These are phyloP conservation scores for Strongylocentrotus purpuratus DNA, from an alignment of 35 echinoderm and acorn worm species.

Conservation along the genomic window DNA sequence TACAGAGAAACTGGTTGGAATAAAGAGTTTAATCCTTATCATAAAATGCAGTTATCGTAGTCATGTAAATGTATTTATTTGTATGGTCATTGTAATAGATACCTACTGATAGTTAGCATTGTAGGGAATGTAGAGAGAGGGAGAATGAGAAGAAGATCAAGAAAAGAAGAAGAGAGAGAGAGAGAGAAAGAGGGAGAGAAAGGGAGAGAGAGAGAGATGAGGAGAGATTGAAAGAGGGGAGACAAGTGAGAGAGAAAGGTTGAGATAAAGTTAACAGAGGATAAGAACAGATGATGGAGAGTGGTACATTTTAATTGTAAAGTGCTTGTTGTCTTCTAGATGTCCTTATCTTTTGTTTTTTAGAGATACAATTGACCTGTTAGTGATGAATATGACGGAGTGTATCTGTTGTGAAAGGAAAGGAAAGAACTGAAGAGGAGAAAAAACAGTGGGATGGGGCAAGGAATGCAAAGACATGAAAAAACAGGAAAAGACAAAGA, in stretches of 20 bases:
- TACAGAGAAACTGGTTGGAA: neutral
- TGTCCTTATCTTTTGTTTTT: no score
- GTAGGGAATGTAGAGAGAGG: no score
- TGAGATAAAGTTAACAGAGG: neutral
- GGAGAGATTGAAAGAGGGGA: neutral
- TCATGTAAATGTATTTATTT: neutral
- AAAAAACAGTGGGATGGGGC: no score
- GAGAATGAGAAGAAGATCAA: neutral
- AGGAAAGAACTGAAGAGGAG: no score
- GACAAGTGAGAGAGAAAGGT: neutral
- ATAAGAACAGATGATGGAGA: neutral
- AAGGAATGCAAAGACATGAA: no score
- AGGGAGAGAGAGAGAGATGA: neutral
- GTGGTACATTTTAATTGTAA: no score
- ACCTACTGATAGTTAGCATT: no score
- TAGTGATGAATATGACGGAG: no score
- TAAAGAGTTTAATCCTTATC: slow-evolving; percentile 13
- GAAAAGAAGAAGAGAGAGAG: neutral
- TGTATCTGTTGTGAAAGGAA: no score
- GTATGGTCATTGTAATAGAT: neutral
- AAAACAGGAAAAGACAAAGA: no score
- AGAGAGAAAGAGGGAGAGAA: neutral
- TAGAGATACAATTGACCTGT: no score
- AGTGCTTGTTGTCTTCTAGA: no score
- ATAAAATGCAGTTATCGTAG: neutral